Conservation (phyloP, 2,888 invertebrate genomes). For the Sacculina carcini region DNA sequence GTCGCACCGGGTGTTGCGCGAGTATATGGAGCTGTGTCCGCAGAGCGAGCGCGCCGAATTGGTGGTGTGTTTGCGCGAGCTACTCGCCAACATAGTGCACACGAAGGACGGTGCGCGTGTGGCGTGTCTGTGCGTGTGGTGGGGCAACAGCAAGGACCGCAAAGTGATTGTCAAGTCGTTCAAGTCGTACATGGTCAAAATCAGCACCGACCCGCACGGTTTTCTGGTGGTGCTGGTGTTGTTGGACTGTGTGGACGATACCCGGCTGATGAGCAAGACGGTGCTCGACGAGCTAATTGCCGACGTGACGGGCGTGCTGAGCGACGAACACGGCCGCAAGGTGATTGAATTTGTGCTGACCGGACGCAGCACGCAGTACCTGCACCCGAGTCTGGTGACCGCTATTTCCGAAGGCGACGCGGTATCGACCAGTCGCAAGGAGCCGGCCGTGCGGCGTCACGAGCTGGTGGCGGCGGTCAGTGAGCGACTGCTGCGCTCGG, state of each 20-base stretch:
- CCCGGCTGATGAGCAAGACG: conserved; percentile 55
- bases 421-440: conserved; percentile 45
- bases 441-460: conserved; percentile 32
- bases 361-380: conserved; percentile 47
- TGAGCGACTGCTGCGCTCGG: conserved; percentile 28
- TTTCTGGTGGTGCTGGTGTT: conserved; percentile 51
- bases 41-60: conserved; percentile 35
- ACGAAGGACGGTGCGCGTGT: conserved; percentile 56
- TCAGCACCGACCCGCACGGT: conserved; percentile 64
- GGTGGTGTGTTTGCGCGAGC: conserved; percentile 38
- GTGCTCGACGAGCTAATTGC: conserved; percentile 11
- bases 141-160: conserved; percentile 34
- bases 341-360: conserved; percentile 66
- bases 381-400: conserved; percentile 51
- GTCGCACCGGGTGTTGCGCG: conserved; percentile 51
- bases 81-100: conserved; percentile 37
- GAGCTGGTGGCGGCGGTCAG: conserved; percentile 42
- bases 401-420: conserved; percentile 45
- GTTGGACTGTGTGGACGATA: conserved; percentile 75
- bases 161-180: conserved; percentile 55
- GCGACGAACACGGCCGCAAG: conserved; percentile 54
- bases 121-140: conserved; percentile 63
- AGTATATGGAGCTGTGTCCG: conserved; percentile 45
- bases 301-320: conserved; percentile 37
- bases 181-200: conserved; percentile 51